Conservation (phyloP, 2,113 vertebrate species). For the Sinocyclocheilus anophthalmus region DNA sequence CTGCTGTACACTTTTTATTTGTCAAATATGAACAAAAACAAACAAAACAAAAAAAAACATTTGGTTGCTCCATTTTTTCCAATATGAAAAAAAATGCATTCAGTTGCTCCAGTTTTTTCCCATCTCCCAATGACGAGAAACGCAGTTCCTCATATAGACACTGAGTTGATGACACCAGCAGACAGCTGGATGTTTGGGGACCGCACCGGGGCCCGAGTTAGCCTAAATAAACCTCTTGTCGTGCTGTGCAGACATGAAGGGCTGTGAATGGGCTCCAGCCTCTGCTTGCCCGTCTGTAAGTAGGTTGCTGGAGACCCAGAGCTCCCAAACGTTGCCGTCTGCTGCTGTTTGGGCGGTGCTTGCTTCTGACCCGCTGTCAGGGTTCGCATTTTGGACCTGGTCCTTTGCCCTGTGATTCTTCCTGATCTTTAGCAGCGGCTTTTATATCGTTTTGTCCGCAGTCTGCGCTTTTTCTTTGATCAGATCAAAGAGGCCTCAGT, state of each 20-base stretch:
- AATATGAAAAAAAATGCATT: not conserved
- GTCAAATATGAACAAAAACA: slow-evolving; percentile 28
- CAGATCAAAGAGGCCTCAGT: slow-evolving; percentile 11
- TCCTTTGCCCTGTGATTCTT: not conserved
- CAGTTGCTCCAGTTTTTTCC: slow-evolving; percentile 30
- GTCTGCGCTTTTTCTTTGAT: not conserved
- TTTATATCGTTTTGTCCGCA: slow-evolving; percentile 6
- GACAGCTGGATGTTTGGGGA: slow-evolving; percentile 45
- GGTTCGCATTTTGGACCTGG: not conserved
- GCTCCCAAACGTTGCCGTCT: not conserved
- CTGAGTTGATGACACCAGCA: slow-evolving; percentile 30
- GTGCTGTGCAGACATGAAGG: slow-evolving; percentile 30
- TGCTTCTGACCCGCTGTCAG: not conserved
- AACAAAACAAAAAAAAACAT: not conserved
- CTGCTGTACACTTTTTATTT: slow-evolving; percentile 36
- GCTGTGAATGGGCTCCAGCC: not conserved
- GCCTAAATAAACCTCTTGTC: slow-evolving; percentile 41
- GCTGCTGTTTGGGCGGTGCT: not conserved
- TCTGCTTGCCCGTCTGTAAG: not conserved
- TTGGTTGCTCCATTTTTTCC: not conserved
- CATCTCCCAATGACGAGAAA: not conserved
- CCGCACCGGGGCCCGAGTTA: not conserved
- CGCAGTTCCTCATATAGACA: slow-evolving; percentile 35
- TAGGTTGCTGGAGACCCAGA: slow-evolving; percentile 36
- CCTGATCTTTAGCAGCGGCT: not conserved